Evolutionary conservation across 2,113 vertebrate species (phyloP).

Genomic region (Corythornis vintsioides): DNA sequence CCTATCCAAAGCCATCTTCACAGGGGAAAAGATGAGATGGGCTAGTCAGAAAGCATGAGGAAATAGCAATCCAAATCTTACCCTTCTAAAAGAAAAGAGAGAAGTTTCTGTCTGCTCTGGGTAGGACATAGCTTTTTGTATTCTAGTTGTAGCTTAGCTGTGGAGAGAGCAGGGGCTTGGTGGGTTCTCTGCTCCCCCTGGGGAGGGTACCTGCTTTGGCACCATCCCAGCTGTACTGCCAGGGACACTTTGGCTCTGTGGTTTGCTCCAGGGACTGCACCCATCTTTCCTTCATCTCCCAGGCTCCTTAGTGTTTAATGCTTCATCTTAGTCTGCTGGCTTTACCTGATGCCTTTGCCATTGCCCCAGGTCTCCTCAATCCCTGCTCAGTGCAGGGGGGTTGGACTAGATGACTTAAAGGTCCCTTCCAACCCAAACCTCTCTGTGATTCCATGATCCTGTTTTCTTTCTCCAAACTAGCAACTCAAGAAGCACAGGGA

Average conservation of each 20-base stretch:
- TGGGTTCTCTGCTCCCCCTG: fast-evolving
- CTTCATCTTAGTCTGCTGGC: neutral
- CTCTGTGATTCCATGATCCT: neutral
- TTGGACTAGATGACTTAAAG: neutral
- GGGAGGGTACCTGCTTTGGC: neutral
- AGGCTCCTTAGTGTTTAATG: neutral
- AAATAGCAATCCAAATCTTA: neutral
- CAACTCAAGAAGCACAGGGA: neutral
- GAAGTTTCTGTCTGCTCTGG: neutral
- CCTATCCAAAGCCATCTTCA: neutral
- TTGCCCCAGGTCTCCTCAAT: neutral
- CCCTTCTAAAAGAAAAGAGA: neutral
- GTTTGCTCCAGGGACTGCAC: neutral
- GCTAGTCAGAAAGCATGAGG: neutral
- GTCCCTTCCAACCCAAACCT: neutral
- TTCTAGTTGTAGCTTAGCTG: neutral
- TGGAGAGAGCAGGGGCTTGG: neutral
- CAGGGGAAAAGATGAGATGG: neutral
- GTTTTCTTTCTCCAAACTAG: neutral
- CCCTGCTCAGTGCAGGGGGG: too few relatives aligned
- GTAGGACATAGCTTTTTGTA: neutral
- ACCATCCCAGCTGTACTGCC: neutral
- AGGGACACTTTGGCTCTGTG: fast-evolving
- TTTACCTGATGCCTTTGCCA: neutral
- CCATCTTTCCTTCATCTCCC: neutral